phyloP scores from a whole-genome alignment of 2,888 invertebrate genomes.

The Prionchulus punctatus region DNA sequence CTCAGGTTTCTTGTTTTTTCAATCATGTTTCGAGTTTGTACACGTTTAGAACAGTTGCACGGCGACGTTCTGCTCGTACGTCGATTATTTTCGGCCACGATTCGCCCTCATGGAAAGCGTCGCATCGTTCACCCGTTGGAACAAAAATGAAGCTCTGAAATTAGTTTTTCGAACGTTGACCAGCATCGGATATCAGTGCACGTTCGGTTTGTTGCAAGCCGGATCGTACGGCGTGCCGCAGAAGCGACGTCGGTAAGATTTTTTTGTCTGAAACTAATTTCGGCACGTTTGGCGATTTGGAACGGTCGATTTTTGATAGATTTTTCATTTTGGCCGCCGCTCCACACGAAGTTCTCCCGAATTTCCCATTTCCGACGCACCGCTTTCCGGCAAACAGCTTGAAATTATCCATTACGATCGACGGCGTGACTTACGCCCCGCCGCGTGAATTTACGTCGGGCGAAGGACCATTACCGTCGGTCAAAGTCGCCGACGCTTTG shows the following conservation, averaged over 20 bases:
- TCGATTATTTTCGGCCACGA: constrained; percentile 65
- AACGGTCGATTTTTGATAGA: not conserved
- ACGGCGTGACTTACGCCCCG: not conserved
- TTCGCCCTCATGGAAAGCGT: constrained; percentile 72
- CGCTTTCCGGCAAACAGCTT: not conserved
- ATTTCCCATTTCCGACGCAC: not conserved
- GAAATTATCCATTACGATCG: not conserved
- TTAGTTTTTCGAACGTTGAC: too few relatives aligned
- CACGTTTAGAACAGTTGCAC: constrained; percentile 57
- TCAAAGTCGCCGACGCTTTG: not conserved
- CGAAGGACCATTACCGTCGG: not conserved
- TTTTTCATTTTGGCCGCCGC: not conserved
- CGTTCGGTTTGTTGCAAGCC: not conserved
- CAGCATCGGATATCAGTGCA: not conserved
- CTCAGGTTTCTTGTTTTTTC: too few relatives aligned
- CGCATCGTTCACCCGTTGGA: constrained; percentile 46
- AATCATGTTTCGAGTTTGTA: too few relatives aligned
- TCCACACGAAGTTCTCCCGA: not conserved
- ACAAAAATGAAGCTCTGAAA: too few relatives aligned
- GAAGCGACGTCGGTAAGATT: not conserved
- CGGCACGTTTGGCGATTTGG: not conserved
- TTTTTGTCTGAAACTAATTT: not conserved
- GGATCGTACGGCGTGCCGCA: not conserved
- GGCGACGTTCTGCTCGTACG: constrained; percentile 61
- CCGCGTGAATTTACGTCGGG: not conserved